phyloP scores from a whole-genome alignment of 1,140 invertebrate genomes.

The Eumeta japonica region DNA sequence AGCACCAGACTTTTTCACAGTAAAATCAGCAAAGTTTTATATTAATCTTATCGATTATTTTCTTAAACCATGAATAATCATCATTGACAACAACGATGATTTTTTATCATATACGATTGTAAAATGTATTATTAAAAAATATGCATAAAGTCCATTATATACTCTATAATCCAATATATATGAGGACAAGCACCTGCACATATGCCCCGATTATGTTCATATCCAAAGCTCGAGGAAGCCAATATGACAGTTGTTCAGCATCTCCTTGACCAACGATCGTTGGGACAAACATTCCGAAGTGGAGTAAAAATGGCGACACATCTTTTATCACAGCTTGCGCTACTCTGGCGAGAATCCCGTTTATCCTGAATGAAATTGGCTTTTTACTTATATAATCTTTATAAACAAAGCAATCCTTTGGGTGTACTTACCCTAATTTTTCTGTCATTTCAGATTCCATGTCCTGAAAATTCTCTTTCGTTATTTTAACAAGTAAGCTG shows the following conservation, averaged over 20 bases:
- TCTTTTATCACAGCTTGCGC: constrained; percentile 67
- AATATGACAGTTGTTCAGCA: constrained; percentile 76
- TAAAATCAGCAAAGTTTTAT: no score
- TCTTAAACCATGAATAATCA: no score
- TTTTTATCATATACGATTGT: no score
- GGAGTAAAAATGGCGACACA: constrained; percentile 75
- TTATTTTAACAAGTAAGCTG: not conserved
- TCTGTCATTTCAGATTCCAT: constrained; percentile 66
- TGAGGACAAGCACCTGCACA: constrained; percentile 75
- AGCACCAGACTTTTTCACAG: no score
- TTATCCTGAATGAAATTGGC: no score
- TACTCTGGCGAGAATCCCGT: no score
- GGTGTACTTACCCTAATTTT: not conserved
- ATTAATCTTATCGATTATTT: no score
- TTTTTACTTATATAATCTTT: constrained; percentile 19
- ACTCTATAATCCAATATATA: no score
- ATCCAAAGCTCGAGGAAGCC: constrained; percentile 75
- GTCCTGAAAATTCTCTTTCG: constrained; percentile 60
- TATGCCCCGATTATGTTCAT: constrained; percentile 85
- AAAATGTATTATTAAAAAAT: no score
- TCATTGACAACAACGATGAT: no score
- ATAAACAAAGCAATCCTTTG: constrained; percentile 7
- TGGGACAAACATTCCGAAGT: constrained; percentile 89
- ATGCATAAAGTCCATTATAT: no score
- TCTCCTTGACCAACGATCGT: constrained; percentile 80